These are phyloP conservation scores for Diachasmimorpha longicaudata DNA, from an alignment of 1,140 invertebrate species.

Conservation along the genomic window DNA sequence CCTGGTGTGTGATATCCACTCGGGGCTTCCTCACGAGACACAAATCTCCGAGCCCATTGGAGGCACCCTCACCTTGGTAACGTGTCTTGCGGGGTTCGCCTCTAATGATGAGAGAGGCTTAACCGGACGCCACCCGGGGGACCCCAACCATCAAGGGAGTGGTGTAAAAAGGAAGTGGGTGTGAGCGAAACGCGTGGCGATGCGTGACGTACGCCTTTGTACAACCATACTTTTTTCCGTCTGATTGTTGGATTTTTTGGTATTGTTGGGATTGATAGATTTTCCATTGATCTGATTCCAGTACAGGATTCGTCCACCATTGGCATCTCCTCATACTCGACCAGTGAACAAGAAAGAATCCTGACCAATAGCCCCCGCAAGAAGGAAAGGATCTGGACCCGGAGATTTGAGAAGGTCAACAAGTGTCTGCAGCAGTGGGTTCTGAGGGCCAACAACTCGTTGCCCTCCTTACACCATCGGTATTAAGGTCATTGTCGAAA, in stretches of 20 bases:
- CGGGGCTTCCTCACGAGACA: background rate
- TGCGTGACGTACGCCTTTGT: conserved; percentile 52
- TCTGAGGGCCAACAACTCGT: conserved; percentile 14
- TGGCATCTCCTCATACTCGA: no score
- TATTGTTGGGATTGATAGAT: background rate
- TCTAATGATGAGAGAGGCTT: conserved; percentile 6
- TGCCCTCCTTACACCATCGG: background rate
- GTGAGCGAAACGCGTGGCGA: conserved; percentile 60
- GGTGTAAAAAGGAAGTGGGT: conserved; percentile 65
- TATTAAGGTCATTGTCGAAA: conserved; percentile 17
- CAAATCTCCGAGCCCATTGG: background rate
- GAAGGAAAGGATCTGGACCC: background rate
- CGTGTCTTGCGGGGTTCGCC: background rate
- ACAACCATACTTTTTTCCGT: conserved; percentile 15
- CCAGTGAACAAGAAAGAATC: no score
- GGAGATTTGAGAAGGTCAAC: conserved; percentile 13
- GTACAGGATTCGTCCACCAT: no score
- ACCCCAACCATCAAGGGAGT: conserved; percentile 49
- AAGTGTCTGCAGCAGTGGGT: background rate
- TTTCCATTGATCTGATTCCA: background rate
- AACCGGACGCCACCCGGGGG: background rate
- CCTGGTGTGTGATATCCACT: background rate
- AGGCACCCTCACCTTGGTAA: background rate
- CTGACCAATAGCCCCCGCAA: background rate
- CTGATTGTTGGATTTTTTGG: background rate